Base-by-base conservation (phyloP, 2,797 vertebrate species). In the Sebastes steindachneri region DNA sequence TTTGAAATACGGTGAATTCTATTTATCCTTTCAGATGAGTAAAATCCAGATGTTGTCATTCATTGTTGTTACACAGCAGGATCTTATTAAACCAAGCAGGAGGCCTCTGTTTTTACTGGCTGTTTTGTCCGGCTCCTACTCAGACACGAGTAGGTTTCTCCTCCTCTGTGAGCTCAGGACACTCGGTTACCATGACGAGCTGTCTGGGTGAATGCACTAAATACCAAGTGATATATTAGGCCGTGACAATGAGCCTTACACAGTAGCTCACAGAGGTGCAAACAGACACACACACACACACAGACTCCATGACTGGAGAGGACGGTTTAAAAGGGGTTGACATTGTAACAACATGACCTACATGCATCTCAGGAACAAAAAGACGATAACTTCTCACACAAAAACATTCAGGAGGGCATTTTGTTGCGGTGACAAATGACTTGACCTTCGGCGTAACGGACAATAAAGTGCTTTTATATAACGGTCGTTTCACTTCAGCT, bases 181-280 rank as follows among this genome's bases (percentile, higher is more conserved):
- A 45, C 81, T 84, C 3, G n/a, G 95, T 93, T 93, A 84, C 93
- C 90, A 94, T 90, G 90, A 89, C 81, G 2, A 90, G 71, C 60
- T 31, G 74, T 83, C 79, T 63, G 79, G 78, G 37, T 82, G 84
- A 89, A 77, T 62, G 70, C 86, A 79, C 68, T 86, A 92, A 95
- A 93, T 90, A 82, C 41, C 69, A 72, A 89, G 83, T 59, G 81
- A 93, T 90, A 90, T 87, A 94, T 92, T 68, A 85, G 57, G 59
- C 59, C 5, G 2, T 75, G 77, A 93, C 90, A 93, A 93, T 79
- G 55, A 87, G 73, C 19, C 72, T 73, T 26, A 37, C 64, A 75
- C 33, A 64, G 67, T 59, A 21, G 25, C 75, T 54, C 67, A 71
- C 70, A 73, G 65, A 70, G 66, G 65, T 66, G 66, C 83, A 80